These are phyloP conservation scores for Archips crataeganus DNA, from an alignment of 2,888 invertebrate species.

Conservation along the genomic window DNA sequence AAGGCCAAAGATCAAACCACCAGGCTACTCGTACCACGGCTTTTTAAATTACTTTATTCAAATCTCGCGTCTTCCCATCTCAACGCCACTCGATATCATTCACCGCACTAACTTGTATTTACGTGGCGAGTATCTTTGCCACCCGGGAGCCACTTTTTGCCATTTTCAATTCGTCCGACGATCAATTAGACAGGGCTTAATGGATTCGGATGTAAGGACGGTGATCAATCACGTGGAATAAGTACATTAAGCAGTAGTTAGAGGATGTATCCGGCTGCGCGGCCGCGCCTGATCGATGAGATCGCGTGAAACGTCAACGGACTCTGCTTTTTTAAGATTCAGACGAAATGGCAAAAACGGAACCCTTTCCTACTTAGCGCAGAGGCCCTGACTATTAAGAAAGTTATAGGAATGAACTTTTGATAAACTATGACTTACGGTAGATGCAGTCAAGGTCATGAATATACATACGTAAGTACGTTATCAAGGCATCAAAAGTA, in stretches of 20 bases:
- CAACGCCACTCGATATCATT: slow-evolving; percentile 17
- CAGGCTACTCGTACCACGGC: too few species aligned
- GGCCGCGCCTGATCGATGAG: slow-evolving; percentile 69
- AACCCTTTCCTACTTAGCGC: too few species aligned
- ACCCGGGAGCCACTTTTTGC: slow-evolving; percentile 64
- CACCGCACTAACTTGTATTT: slow-evolving; percentile 35
- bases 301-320: slow-evolving; percentile 46
- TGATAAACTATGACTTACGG: too few species aligned
- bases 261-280: slow-evolving; percentile 58
- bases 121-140: slow-evolving; percentile 37
- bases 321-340: slow-evolving; percentile 42
- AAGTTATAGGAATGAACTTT: too few species aligned
- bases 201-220: slow-evolving; percentile 75
- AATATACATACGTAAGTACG: too few species aligned
- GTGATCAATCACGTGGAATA: slow-evolving; percentile 78
- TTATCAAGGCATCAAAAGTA: too few species aligned
- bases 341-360: not conserved
- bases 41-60: slow-evolving; percentile 22
- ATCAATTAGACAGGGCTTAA: slow-evolving; percentile 83
- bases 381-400: too few species aligned
- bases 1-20: too few species aligned
- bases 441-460: too few species aligned
- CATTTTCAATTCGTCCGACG: slow-evolving; percentile 75
- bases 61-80: slow-evolving; percentile 1
- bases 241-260: slow-evolving; percentile 78